These are phyloP conservation scores for Drymonia ruficornis DNA, from an alignment of 2,888 invertebrate species.

Conservation along the genomic window DNA sequence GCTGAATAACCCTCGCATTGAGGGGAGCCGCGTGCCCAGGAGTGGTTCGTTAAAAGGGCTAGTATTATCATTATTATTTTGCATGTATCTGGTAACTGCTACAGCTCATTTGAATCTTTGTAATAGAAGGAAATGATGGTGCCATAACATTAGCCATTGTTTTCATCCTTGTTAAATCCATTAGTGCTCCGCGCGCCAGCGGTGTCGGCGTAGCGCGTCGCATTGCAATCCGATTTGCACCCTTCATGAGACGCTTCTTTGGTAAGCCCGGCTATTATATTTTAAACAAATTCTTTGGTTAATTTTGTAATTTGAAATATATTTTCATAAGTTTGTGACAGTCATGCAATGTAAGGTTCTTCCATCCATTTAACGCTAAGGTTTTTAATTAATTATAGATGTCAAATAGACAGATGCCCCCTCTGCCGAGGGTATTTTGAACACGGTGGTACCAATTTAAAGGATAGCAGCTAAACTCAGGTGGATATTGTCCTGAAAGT, in stretches of 20 bases:
- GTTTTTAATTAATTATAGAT: no score
- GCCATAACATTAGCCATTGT: background rate
- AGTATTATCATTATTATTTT: no score
- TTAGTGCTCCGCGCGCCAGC: slow-evolving; percentile 1
- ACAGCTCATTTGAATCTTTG: background rate
- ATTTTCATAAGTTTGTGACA: no score
- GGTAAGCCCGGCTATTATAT: background rate
- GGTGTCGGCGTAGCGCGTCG: slow-evolving; percentile 2
- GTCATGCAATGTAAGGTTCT: no score
- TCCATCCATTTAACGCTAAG: background rate
- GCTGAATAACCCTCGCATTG: no score
- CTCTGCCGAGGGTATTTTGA: no score
- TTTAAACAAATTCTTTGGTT: background rate
- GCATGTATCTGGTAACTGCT: background rate
- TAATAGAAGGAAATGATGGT: background rate
- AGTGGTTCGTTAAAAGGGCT: no score
- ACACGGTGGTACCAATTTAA: no score
- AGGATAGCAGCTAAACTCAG: no score
- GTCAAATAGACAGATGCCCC: no score
- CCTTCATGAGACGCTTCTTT: slow-evolving; percentile 4
- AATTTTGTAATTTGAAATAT: background rate
- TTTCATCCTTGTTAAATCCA: background rate
- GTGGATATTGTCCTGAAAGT: no score
- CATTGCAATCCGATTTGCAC: slow-evolving; percentile 6
- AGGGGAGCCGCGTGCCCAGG: no score